A percentile compares a stretch with the other conserved stretches of the same genome.
phyloP scores from a whole-genome alignment of 2,797 vertebrate genomes.

The Alosa sapidissima region DNA sequence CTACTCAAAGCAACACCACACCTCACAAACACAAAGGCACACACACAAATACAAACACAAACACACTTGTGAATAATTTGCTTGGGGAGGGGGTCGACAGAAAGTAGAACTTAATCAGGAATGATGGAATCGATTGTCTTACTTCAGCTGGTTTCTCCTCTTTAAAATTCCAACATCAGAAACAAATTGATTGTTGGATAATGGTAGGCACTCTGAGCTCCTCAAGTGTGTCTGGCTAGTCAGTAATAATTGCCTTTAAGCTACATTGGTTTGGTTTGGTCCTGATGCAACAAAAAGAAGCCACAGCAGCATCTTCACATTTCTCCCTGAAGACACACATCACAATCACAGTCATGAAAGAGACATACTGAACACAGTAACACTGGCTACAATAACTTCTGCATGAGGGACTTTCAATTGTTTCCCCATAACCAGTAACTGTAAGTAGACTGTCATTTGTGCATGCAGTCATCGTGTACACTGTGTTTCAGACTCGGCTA shows the following conservation, averaged over 20 bases:
- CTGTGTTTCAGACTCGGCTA: background rate
- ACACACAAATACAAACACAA: constrained; percentile 30
- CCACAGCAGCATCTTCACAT: background rate
- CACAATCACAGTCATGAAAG: background rate
- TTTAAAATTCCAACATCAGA: constrained; percentile 32
- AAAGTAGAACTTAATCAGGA: constrained; percentile 19
- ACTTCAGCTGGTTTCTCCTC: constrained; percentile 35
- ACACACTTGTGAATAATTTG: background rate
- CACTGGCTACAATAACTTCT: background rate
- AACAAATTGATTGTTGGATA: constrained; percentile 29
- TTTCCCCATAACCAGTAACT: background rate
- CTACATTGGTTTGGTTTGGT: background rate
- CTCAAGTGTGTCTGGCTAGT: constrained; percentile 17
- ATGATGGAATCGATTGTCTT: constrained; percentile 37
- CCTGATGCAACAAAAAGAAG: background rate
- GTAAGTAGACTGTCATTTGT: background rate
- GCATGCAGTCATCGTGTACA: background rate
- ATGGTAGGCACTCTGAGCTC: background rate
- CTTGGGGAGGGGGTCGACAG: background rate
- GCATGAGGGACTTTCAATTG: background rate
- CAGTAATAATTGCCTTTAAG: background rate
- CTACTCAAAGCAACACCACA: background rate
- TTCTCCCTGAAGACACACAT: background rate
- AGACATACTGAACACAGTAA: background rate
- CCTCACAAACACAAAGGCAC: constrained; percentile 32